Evolutionary conservation across 2,797 vertebrate genomes (phyloP), one percentile per base, ranked within the genome.

Genomic region (Lagorchestes hirsutus): DNA sequence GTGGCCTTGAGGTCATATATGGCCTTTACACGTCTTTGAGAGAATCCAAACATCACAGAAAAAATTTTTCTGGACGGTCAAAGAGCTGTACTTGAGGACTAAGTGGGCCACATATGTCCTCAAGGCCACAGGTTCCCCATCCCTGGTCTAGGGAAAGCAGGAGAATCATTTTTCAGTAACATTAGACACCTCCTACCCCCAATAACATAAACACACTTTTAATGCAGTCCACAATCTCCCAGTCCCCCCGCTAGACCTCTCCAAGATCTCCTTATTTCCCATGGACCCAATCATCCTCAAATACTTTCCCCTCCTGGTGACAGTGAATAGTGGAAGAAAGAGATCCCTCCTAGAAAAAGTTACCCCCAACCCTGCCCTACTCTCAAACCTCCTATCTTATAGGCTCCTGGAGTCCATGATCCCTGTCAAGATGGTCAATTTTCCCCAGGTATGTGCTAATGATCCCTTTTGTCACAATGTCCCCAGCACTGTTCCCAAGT

Each of bases 391-490:
- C 9, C 22, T 58, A 8, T 94, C 46, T 93, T 95, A 58, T 98
- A 99, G 99, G 97, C 98, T 99, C 92, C 97, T 99, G 54, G 99
- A 99, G 98, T 99, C 99, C 96, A 99, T 99, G 99, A 99, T 99
- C 97, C 99, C 99, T 4, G 98, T 99, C 95, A 99, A 99, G 98
- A 99, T 99, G 99, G 99, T 99, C 98, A 99, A 98, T 98, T 99
- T 99, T 98, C 99, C 99, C 50, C 99, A 99, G 99, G 99, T 99
- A 96, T 99, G 96, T 96, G 52, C 4, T 54, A 27, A 54, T 54
- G 90, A 34, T 54, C 55, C 31, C n/a, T 54, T n/a, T 93, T 14
- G 90, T 91, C 28, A 91, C 5, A 10, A 11, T 55, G 34, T 54
- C 52, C 54, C 52, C 46, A 54, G 87, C n/a, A 54, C 54, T 1